Conservation (phyloP, 2,888 invertebrate genomes). For the Clusia tigrina region DNA sequence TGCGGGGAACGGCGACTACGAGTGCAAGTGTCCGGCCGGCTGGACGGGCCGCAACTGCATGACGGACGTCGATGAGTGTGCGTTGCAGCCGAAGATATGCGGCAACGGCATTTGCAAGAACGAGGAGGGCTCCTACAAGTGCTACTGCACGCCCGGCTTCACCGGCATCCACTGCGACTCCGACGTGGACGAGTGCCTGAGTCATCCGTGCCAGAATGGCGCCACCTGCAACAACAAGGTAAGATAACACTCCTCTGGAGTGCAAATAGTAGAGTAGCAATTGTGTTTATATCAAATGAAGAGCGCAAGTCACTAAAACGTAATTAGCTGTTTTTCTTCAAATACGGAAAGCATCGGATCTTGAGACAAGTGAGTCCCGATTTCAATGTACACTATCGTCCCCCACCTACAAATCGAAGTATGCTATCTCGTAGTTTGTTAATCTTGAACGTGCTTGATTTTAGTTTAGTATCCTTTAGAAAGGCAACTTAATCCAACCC, state of each 20-base stretch:
- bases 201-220: conserved; percentile 83
- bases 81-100: conserved; percentile 70
- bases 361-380: conserved; percentile 64
- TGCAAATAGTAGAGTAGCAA: too few relatives aligned
- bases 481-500: too few relatives aligned
- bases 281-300: neutral
- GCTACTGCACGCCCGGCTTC: conserved; percentile 87
- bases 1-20: conserved; percentile 68
- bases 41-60: conserved; percentile 70
- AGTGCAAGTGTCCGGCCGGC: conserved; percentile 70
- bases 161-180: conserved; percentile 85
- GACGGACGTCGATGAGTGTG: conserved; percentile 76
- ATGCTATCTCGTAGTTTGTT: too few relatives aligned
- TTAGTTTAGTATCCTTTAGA: too few relatives aligned
- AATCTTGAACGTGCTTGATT: too few relatives aligned
- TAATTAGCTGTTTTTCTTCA: conserved; percentile 64
- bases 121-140: conserved; percentile 78
- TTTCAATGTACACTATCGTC: too few relatives aligned
- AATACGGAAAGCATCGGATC: conserved; percentile 64
- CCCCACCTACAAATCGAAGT: too few relatives aligned
- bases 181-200: conserved; percentile 88
- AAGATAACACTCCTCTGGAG: conserved; percentile 39
- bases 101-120: conserved; percentile 86
- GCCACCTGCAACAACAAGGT: conserved; percentile 80
- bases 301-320: conserved; percentile 51